A percentile compares a stretch with the other conserved stretches of the same genome.
Conservation (phyloP, 2,797 vertebrate genomes). For the Sebastolobus alascanus region DNA sequence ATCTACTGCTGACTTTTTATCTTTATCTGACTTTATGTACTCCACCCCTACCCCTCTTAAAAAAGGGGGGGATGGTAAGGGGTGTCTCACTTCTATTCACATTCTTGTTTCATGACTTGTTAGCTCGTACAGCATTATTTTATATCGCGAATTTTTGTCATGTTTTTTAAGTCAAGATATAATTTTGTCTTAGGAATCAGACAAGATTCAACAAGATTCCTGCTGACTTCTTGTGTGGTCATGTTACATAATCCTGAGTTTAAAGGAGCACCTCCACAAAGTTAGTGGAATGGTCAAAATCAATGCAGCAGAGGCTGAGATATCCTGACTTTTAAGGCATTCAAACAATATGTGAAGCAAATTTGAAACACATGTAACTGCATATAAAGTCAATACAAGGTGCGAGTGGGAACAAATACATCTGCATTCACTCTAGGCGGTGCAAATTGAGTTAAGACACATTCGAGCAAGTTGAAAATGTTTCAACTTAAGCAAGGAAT, state of each 20-base stretch:
- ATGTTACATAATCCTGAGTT: background rate
- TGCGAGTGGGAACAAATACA: background rate
- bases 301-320: background rate
- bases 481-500: background rate
- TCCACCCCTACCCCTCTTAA: no score
- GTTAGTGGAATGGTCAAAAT: background rate
- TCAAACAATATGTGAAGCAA: background rate
- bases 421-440: no score
- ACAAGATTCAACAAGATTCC: background rate
- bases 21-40: no score
- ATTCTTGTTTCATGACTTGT: background rate
- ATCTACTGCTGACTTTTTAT: no score
- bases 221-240: background rate
- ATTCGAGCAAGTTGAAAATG: background rate
- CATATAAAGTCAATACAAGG: background rate
- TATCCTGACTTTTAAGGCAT: background rate
- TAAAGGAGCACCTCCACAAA: background rate
- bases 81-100: no score
- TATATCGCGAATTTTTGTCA: background rate
- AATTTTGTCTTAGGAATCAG: background rate
- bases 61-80: no score
- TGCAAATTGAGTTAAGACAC: no score
- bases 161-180: background rate
- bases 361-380: background rate
- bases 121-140: background rate